Evolutionary conservation across 2,113 vertebrate genomes (phyloP), one percentile per base, ranked within the genome.

Genomic region (Papio anubis): DNA sequence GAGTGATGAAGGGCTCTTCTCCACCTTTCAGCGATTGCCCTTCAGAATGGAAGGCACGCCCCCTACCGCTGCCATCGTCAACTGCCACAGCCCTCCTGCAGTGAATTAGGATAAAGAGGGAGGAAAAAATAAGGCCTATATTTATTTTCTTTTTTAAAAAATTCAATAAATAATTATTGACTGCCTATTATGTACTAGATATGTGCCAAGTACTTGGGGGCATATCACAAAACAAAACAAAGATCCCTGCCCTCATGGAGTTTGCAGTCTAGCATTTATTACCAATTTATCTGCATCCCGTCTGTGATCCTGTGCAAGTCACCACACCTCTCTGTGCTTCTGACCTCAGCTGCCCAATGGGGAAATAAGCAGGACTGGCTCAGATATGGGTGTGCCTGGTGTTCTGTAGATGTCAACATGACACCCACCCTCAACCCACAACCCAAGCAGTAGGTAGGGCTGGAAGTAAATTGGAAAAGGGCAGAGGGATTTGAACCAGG

Each of bases 121-220:
- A 73, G 73, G 8, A 32, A 75, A 30, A 2, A 17, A 35, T 32
- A 14, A 59, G 38, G 13, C 16, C 27, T 48, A 4, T 78, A 35
- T 64, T 89, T 89, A 45, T 55, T 52, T 52, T 32, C 21, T 43
- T 75, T 68, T 75, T 43, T 27, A 40, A 75, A 75, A 73, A 91
- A 93, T 75, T 43, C 73, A 95, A 78, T 50, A 96, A 80, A 25
- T 85, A 81, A 89, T 96, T 96, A 96, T 88, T 96, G 90, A 93
- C 45, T 92, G 79, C 27, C 85, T 94, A 1, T 84, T 84, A 76
- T 5, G 30, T 87, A 45, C 23, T 38, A 91, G 57, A 40, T 70
- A 88, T 30, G 48, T 89, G 92, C 57, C 72, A 96, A 59, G 3
- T 88, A 86, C 43, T 86, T 86, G 35, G 32, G 12, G 55, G 92